phyloP scores from a whole-genome alignment of 2,113 vertebrate species.

The Shinisaurus crocodilurus region DNA sequence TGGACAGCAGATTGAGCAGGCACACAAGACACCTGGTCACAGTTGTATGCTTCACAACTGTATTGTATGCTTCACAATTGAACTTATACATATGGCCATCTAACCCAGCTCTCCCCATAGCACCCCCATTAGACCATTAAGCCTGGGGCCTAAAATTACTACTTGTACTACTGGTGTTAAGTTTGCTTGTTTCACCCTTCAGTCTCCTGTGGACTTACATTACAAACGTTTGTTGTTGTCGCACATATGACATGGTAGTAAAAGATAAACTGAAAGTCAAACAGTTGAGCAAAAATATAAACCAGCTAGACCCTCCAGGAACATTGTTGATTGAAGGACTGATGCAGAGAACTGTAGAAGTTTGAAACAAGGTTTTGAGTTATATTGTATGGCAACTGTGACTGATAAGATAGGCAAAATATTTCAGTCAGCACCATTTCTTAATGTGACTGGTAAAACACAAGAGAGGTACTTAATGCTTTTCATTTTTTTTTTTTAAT shows the following conservation, averaged over 20 bases:
- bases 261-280: background rate
- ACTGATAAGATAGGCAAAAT: background rate
- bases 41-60: no score
- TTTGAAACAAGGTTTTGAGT: background rate
- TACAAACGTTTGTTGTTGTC: no score
- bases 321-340: background rate
- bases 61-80: no score
- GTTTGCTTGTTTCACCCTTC: background rate
- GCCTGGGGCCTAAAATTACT: no score
- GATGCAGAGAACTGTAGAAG: background rate
- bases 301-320: background rate
- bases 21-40: no score
- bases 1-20: no score
- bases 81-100: no score
- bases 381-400: background rate
- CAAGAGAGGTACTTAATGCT: background rate
- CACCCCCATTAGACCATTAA: no score
- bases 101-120: no score
- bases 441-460: background rate
- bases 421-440: background rate
- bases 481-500: background rate
- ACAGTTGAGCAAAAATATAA: background rate
- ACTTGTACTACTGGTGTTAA: no score
- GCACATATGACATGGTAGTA: background rate
- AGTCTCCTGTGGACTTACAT: background rate